Base-by-base conservation (phyloP, 2,113 vertebrate genomes). In the Cinclus cinclus region DNA sequence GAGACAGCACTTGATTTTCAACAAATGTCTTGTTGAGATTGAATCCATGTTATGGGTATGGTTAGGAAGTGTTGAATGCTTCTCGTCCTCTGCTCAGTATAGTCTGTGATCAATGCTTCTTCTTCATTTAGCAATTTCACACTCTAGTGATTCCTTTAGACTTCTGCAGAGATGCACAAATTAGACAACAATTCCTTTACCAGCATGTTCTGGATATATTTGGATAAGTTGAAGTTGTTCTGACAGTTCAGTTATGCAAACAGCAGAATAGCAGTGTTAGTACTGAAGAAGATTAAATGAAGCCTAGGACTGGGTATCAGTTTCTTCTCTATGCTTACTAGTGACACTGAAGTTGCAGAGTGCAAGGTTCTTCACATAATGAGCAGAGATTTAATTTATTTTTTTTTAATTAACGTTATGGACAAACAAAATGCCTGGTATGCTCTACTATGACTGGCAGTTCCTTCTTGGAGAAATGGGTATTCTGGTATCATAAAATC, bases 231-330 rank as follows among this genome's bases (percentile, higher is more conserved):
- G 70, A 89, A 65, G 75, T 50, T 67, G 39, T 86, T 93, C 79
- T 94, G 92, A 93, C 62, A 67, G 56, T 89, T 97, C 46, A 44
- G 70, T 73, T 92, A 81, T 37, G 35, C 88, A 90, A 94, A 83
- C 31, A n/a, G 60, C 65, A 77, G 73, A 94, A 90, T 80, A 90
- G 39, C 7, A 3, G 13, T 55, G 46, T 87, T 89, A 42, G 44
- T 95, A 77, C 50, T 88, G 75, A 85, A 70, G 74, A 65, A 87
- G 63, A 49, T 46, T 63, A 90, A 95, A 88, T 47, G 16, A 69
- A 85, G 7, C 73, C 53, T 65, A 19, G 86, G 82, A 70, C 39
- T 91, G 39, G 17, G 12, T 93, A 73, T 80, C 39, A 37, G 60
- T 83, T 86, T 55, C 25, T 87, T 39, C 39, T 85, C 11, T 58